Conservation (phyloP, 2,888 invertebrate species). For the Ornithoptera priamus region DNA sequence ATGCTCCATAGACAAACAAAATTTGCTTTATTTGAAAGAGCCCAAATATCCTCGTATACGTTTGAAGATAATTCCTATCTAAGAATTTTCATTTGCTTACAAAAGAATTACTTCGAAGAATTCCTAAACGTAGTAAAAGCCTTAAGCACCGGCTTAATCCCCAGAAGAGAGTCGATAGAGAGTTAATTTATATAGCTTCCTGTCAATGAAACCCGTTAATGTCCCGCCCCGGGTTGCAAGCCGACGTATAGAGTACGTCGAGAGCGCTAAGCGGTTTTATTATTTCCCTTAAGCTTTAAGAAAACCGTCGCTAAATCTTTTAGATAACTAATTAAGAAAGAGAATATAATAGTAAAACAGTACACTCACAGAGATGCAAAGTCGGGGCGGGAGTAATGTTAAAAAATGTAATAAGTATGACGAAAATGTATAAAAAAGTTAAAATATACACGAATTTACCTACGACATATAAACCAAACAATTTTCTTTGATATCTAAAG, state of each 20-base stretch:
- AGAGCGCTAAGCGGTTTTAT: conserved; percentile 33
- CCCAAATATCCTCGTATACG: too few species aligned
- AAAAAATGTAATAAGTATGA: too few species aligned
- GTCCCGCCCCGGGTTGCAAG: conserved; percentile 39
- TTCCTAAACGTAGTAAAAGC: conserved; percentile 11
- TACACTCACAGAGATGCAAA: not conserved
- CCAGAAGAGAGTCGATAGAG: conserved; percentile 49
- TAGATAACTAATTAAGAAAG: conserved; percentile 3
- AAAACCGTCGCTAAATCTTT: conserved; percentile 16
- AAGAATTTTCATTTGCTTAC: not conserved
- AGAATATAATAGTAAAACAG: not conserved
- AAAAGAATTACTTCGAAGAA: not conserved
- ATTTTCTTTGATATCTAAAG: too few species aligned
- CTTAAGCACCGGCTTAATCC: conserved; percentile 34
- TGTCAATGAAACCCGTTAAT: conserved; percentile 51
- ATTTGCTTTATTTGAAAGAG: too few species aligned
- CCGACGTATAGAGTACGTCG: conserved; percentile 41
- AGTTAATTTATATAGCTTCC: conserved; percentile 58
- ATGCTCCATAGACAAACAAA: too few species aligned
- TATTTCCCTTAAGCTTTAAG: conserved; percentile 21
- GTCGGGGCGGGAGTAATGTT: too few species aligned
- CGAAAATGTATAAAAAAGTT: too few species aligned
- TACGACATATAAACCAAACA: too few species aligned
- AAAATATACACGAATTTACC: too few species aligned
- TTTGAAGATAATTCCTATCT: too few species aligned